Evolutionary conservation across 2,888 invertebrate species (phyloP), one percentile per base, ranked within the genome.

Genomic region (Linnaemya tessellans): DNA sequence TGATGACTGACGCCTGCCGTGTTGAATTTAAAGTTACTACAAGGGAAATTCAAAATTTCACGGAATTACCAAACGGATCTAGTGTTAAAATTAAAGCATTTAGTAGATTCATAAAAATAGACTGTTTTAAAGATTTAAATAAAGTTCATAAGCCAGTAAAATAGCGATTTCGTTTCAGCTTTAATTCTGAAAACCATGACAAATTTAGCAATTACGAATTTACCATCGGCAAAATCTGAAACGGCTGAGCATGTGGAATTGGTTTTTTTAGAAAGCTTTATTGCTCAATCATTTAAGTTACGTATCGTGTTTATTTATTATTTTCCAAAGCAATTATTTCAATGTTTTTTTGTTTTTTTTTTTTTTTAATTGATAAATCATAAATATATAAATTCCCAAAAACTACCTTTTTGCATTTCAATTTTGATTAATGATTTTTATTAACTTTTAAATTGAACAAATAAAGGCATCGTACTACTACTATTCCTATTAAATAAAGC

Each of bases 341-440:
- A 41, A 11, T 11, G 41, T 41, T 10, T 11, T 8, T 41, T 11
- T 41, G 10, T 41, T 10, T 41, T 10, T 11, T 8, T 41, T 11
- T 41, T 41, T 41, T 10, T 11, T 11, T 3, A 41, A 41, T 41
- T 13, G 11, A 41, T 41, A 41, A 41, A 41, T 13, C 11, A 13
- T 11, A 11, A 13, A 11, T 41, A 11, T 11, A 41, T 41, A 41
- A 30, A 41, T 41, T 41, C 41, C 41, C 13, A 11, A 13, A 41
- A 41, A 11, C 41, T 11, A 41, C 10, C 1, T 41, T n/a, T 51
- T 49, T 49, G n/a, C n/a, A 20, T 8, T 20, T 10, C 51, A 10
- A 18, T 20, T 18, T 54, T 54, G 20, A 54, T 54, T 54, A 54
- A 54, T 54, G 51, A 54, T 22, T 54, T 54, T 22, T 22, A 20